Conservation (phyloP, 1,140 invertebrate species). For the Apis cerana region DNA sequence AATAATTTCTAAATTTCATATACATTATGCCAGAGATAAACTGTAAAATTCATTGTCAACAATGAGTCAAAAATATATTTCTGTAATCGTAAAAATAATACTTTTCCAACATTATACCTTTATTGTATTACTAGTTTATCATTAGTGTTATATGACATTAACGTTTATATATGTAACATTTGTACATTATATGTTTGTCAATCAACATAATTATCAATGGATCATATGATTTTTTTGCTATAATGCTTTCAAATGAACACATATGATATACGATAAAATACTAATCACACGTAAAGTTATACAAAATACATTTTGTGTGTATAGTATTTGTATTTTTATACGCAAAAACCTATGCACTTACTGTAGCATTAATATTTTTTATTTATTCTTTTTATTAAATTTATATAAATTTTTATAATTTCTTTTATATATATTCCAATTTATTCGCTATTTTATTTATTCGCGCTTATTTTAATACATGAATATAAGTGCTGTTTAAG, state of each 20-base stretch:
- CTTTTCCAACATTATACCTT: constrained; percentile 56
- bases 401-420: background rate
- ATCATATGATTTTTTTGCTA: background rate
- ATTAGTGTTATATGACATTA: constrained; percentile 50
- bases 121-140: constrained; percentile 42
- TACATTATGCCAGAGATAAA: constrained; percentile 63
- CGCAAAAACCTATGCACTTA: background rate
- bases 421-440: background rate
- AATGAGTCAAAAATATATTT: constrained; percentile 77
- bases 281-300: background rate
- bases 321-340: background rate
- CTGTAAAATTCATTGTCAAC: constrained; percentile 77
- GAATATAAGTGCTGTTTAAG: background rate
- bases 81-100: constrained; percentile 64
- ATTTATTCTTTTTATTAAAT: background rate
- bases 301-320: constrained; percentile 12
- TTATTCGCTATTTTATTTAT: background rate
- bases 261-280: constrained; percentile 17
- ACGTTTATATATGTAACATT: constrained; percentile 25
- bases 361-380: background rate
- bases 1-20: constrained; percentile 58
- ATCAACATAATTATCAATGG: background rate
- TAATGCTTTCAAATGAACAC: constrained; percentile 13
- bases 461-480: background rate
- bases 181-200: constrained; percentile 42